A percentile compares a stretch with the other conserved stretches of the same genome.
Evolutionary conservation across 2,113 vertebrate genomes (phyloP).

Genomic region (Silurus glanis): DNA sequence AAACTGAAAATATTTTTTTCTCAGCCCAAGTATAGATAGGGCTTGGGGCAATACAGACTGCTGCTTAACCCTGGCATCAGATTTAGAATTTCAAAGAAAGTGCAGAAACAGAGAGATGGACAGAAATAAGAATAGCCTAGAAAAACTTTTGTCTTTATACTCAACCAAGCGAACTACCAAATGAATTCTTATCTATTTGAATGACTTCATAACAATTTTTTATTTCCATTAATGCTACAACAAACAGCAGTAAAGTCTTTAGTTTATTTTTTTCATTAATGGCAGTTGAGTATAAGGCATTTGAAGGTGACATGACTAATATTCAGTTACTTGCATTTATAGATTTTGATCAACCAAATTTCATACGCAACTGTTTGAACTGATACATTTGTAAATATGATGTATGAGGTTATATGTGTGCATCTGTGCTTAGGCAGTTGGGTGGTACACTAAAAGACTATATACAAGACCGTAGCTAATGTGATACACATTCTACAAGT

Average conservation of each 20-base stretch:
- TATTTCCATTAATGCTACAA: neutral
- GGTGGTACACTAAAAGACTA: neutral
- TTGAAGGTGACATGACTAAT: neutral
- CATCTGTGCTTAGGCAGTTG: neutral
- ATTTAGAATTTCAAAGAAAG: slow-evolving; percentile 45
- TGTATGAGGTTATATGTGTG: neutral
- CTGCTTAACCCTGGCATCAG: slow-evolving; percentile 63
- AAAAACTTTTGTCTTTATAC: slow-evolving; percentile 44
- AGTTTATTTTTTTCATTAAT: neutral
- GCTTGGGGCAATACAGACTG: slow-evolving; percentile 66
- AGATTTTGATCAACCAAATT: neutral
- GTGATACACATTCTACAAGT: slow-evolving; percentile 19
- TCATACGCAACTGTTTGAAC: neutral
- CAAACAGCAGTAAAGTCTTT: neutral
- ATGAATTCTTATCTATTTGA: neutral
- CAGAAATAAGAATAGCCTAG: slow-evolving; percentile 40
- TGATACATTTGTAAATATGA: neutral
- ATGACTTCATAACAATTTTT: neutral
- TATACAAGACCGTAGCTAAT: neutral
- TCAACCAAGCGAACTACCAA: slow-evolving; percentile 59
- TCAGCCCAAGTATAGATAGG: slow-evolving; percentile 63
- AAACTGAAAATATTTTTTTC: slow-evolving; percentile 73
- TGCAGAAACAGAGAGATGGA: slow-evolving; percentile 48
- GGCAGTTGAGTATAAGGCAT: neutral
- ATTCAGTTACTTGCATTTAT: neutral